phyloP scores from a whole-genome alignment of 2,113 vertebrate genomes.

The Pipa parva region DNA sequence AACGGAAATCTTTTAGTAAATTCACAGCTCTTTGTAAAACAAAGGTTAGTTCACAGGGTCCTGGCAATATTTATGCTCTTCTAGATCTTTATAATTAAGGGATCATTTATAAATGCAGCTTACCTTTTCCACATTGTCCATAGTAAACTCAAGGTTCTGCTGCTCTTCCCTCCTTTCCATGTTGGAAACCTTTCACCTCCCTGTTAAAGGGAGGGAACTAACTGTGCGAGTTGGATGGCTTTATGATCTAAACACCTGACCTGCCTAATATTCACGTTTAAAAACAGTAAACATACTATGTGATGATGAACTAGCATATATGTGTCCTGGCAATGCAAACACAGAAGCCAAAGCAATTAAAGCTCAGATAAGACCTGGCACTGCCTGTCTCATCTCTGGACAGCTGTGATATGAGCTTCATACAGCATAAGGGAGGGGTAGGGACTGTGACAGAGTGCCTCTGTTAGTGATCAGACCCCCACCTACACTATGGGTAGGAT shows the following conservation, averaged over 20 bases:
- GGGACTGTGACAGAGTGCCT: background rate
- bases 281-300: too few species aligned
- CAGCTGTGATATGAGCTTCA: constrained; percentile 4
- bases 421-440: background rate
- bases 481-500: too few species aligned
- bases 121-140: constrained; percentile 96
- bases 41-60: background rate
- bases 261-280: too few species aligned
- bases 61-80: background rate
- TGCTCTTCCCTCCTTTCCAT: constrained; percentile 58
- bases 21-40: too few species aligned
- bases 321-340: background rate
- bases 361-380: background rate
- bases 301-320: constrained; percentile 21
- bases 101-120: constrained; percentile 6
- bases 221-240: constrained; percentile 23
- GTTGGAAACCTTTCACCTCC: constrained; percentile 59
- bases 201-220: constrained; percentile 53
- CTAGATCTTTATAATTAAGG: background rate
- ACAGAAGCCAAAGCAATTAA: background rate
- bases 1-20: too few species aligned
- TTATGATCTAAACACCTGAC: too few species aligned
- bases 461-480: background rate
- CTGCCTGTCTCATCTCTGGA: constrained; percentile 4
- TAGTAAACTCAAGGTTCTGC: constrained; percentile 83